Percentiles rank a stretch among this genome's conserved stretches.
phyloP scores from a whole-genome alignment of 2,113 vertebrate genomes.

The Cnemophilus loriae region DNA sequence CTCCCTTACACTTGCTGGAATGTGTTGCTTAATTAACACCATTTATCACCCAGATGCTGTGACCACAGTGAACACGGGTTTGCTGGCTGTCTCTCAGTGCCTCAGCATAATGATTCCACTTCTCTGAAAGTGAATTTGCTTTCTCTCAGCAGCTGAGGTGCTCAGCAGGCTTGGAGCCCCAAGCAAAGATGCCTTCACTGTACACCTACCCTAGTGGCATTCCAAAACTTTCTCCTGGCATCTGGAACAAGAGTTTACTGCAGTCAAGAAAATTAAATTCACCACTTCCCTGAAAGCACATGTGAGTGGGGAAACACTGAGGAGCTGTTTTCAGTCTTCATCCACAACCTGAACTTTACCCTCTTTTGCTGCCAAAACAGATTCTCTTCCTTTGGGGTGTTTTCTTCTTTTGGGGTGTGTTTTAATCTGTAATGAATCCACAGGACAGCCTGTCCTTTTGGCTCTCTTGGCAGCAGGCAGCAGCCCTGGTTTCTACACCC shows the following conservation, averaged over 20 bases:
- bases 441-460: not conserved
- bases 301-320: not conserved
- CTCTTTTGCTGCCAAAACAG: not conserved
- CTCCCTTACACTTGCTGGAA: not conserved
- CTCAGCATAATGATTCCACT: not conserved
- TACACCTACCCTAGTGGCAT: not conserved
- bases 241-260: not conserved
- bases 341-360: not conserved
- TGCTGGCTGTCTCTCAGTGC: not conserved
- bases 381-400: not conserved
- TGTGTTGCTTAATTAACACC: not conserved
- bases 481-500: not conserved
- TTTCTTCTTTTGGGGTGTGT: not conserved
- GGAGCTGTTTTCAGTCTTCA: not conserved
- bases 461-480: not conserved
- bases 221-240: not conserved
- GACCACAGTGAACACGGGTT: not conserved
- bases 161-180: not conserved
- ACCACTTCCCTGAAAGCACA: fast-evolving
- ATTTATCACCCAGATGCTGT: not conserved
- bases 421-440: fast-evolving
- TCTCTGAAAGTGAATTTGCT: not conserved
- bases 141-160: not conserved
- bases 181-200: not conserved
- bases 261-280: not conserved